Conservation (phyloP, 2,113 vertebrate species). For the Raja brachyura region DNA sequence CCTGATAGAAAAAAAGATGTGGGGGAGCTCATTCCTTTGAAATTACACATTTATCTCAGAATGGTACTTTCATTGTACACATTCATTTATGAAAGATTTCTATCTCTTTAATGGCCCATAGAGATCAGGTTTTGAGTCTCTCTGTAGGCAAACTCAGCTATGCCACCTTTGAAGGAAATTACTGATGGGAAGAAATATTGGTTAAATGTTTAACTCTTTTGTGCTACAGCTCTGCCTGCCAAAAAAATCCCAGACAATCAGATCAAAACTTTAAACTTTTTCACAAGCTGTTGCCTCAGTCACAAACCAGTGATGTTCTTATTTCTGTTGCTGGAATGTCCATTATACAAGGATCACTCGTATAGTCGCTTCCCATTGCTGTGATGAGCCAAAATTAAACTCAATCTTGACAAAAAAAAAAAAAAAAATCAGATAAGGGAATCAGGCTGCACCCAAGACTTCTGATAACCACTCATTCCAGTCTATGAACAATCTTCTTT, state of each 20-base stretch:
- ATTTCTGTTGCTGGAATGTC: neutral
- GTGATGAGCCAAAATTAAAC: neutral
- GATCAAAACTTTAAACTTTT: neutral
- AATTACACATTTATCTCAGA: conserved; percentile 36
- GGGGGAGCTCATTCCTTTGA: conserved; percentile 36
- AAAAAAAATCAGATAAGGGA: neutral
- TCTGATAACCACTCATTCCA: neutral
- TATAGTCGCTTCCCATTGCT: neutral
- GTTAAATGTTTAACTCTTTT: conserved; percentile 29
- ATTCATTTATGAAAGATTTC: conserved; percentile 38
- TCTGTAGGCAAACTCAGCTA: neutral
- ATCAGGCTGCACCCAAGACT: neutral
- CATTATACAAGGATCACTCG: neutral
- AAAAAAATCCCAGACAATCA: neutral
- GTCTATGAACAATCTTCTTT: neutral
- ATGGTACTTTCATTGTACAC: conserved; percentile 34
- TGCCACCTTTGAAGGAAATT: conserved; percentile 20
- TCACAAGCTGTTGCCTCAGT: neutral
- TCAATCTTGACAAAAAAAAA: neutral
- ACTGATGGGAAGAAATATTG: neutral
- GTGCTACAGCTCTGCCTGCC: neutral
- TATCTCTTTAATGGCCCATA: conserved; percentile 35
- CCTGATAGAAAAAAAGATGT: conserved; percentile 36
- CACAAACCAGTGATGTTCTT: neutral
- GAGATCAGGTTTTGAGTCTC: conserved; percentile 30